Base-by-base conservation (phyloP, 2,113 vertebrate species). In the Melanerpes aurifrons region DNA sequence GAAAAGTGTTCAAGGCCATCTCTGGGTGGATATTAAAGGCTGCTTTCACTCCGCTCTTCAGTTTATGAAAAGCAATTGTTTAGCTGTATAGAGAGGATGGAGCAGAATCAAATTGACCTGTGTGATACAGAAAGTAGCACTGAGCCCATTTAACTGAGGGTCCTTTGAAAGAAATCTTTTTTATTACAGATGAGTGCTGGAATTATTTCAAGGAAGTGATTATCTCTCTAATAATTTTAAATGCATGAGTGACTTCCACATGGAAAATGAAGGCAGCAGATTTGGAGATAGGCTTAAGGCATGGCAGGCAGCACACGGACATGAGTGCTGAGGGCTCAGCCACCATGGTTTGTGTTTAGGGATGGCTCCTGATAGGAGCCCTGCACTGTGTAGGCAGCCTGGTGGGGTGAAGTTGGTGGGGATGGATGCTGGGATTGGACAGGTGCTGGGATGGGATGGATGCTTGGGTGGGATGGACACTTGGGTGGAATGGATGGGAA, bases 91-190 rank as follows among this genome's bases (percentile, higher is more conserved):
- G 95, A 97, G 96, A 98, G 96, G 95, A 96, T 15, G 3, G 78
- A 95, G 95, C 96, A 94, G 96, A 97, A 95, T 97, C 97, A 96
- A 96, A 97, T 96, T 98, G 98, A 98, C 98, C 97, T 92, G n/a
- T 6, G 31, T 76, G 63, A 85, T 94, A 90, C 87, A 86, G 97
- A 96, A 95, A 97, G 96, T 97, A 97, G 61, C 77, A 63, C 88
- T 56, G 91, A 82, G 85, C 96, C 95, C 95, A 94, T 98, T 98
- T 96, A 97, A 97, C 96, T 93, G 66, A 98, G 97, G 95, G 96
- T 91, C 85, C 95, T 97, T 94, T 96, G 95, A 95, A 97, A 98
- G 95, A 96, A 97, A 97, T 94, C 96, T 93, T 93, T 96, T 98
- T 98, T 96, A 95, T 97, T 96, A 90, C 82, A 88, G 87, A 90